These are phyloP conservation scores for Nycticryphes semicollaris DNA, from an alignment of 2,113 vertebrate species.

Conservation along the genomic window DNA sequence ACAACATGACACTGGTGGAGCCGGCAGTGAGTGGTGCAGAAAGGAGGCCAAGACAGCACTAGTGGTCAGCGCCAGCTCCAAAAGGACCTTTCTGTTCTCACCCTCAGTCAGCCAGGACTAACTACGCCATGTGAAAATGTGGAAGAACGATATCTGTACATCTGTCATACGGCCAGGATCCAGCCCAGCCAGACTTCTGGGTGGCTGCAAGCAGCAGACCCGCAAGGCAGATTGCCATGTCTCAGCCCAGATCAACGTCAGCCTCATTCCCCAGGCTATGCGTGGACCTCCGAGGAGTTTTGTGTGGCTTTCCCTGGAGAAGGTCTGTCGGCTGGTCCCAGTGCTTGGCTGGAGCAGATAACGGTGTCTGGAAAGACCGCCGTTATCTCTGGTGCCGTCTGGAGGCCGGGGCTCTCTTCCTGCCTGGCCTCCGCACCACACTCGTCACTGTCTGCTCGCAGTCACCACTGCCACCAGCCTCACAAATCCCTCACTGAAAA, in stretches of 20 bases:
- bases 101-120: background rate
- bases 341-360: background rate
- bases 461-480: background rate
- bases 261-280: background rate
- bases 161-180: background rate
- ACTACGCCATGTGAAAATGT: background rate
- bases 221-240: background rate
- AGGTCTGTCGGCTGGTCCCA: background rate
- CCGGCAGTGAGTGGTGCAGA: background rate
- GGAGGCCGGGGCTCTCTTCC: background rate
- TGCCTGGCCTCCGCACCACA: background rate
- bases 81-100: background rate
- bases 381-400: conserved; percentile 8
- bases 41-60: background rate
- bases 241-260: background rate
- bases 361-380: conserved; percentile 5
- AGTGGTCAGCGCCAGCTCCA: background rate
- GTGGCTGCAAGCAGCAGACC: background rate
- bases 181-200: background rate
- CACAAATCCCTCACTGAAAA: background rate
- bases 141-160: background rate
- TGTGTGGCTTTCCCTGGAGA: background rate
- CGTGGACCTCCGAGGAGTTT: accelerated
- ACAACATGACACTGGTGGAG: background rate
- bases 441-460: background rate